Base-by-base conservation (phyloP, 2,797 vertebrate species). In the Syngnathus acus region DNA sequence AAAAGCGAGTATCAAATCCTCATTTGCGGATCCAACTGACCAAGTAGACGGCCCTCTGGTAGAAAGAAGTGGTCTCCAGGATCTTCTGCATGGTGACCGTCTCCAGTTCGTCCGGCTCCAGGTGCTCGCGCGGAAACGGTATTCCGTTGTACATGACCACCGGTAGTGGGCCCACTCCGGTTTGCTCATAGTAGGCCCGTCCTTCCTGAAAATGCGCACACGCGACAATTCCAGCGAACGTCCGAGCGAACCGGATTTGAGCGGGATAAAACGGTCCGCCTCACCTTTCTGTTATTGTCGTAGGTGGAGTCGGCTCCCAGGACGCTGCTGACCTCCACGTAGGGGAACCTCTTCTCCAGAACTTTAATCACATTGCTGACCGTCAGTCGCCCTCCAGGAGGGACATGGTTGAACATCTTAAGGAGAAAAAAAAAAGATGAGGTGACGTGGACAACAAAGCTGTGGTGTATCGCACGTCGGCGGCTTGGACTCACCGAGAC, bases 31-130 rank as follows among this genome's bases (percentile, higher is more conserved):
- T 23, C 4, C n/a, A 0, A 88, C 94, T 86, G 82, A 99, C 97
- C 93, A 99, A 79, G 84, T 99, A 99, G 7, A 96, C 94, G 0
- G 94, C 95, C 73, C 94, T 92, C 84, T 99, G 97, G 85, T 93
- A 99, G 86, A 95, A 93, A 72, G 92, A 87, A 5, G 96, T 99
- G 47, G 95, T 95, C 84, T 99, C 97, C 74, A 99, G 86, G 78
- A 99, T 97, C 89, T 97, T 99, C 84, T 99, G 96, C 97, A 99
- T 98, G 64, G 95, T 94, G 67, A 95, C 89, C 0, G 95, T 98
- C 84, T 99, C 97, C 75, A 99, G 82, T 73, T 99, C 97, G 61
- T 99, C 97, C 0, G 97, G 93, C 81, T 97, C 95, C 71, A 99
- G 89, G 82, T 99, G 95, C 55, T 98, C 96, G 6, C 86, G 92